Evolutionary conservation across 2,888 invertebrate species (phyloP).

Genomic region (Dione juno): DNA sequence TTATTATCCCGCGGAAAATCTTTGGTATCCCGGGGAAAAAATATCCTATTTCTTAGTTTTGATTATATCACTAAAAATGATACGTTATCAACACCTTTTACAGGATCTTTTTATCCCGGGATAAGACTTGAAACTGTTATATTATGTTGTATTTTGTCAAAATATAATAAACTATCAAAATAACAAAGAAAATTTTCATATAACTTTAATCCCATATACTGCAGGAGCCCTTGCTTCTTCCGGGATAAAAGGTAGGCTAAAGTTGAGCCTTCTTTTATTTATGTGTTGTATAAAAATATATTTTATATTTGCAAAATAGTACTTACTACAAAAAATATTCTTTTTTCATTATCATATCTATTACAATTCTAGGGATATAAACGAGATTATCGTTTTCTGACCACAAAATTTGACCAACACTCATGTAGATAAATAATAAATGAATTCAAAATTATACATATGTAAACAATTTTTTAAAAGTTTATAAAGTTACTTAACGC

Average conservation of each 20-base stretch:
- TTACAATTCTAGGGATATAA: background rate
- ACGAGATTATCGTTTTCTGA: background rate
- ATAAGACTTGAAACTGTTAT: background rate
- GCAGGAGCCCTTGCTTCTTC: conserved; percentile 21
- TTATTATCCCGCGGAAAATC: background rate
- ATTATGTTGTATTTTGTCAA: background rate
- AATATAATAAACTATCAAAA: background rate
- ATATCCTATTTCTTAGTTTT: background rate
- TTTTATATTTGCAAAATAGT: background rate
- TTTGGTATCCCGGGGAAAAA: background rate
- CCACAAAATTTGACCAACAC: background rate
- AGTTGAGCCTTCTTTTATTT: conserved; percentile 17
- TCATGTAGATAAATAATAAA: background rate
- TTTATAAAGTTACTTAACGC: background rate
- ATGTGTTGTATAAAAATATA: conserved; percentile 11
- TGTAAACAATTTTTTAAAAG: background rate
- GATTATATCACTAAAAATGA: background rate
- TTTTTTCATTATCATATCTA: background rate
- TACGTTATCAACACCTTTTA: too few relatives aligned
- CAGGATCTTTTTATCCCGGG: conserved; percentile 13
- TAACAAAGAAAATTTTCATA: conserved; percentile 8
- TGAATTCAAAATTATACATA: background rate
- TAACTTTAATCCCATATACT: conserved; percentile 15
- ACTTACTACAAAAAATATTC: background rate
- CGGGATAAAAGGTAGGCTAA: conserved; percentile 19